Evolutionary conservation across 2,113 vertebrate genomes (phyloP), one percentile per base, ranked within the genome.

Genomic region (Scomber japonicus): DNA sequence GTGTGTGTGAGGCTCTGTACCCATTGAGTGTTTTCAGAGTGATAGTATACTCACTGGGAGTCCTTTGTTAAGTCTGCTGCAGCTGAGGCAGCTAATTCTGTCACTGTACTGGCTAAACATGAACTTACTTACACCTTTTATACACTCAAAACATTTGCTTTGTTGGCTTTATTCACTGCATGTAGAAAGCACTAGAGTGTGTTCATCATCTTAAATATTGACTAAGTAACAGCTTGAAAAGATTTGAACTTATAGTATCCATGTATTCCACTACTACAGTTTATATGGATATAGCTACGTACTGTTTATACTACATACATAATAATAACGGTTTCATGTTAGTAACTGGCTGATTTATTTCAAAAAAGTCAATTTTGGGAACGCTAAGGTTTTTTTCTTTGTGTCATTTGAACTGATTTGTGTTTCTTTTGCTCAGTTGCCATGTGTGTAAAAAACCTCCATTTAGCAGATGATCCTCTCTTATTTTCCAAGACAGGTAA

Each of bases 11-110:
- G 31, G 75, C 88, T 88, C 86, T 80, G 87, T 72, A 75, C 79
- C 79, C 93, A 92, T 92, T 93, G 80, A 92, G 83, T 69, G 76
- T 84, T 89, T 90, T 80, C 79, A 87, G 82, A 88, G 62, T 72
- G 75, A 84, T 87, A 78, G 81, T 87, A 88, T 63, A 61, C 81
- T 89, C 78, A 64, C 70, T 66, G 80, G 71, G 84, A 83, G 81
- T 80, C 80, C 69, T 84, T 82, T 83, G 77, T 88, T 64, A 72
- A 84, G 78, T 83, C 76, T 78, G 65, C 75, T 73, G 80, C 82
- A 90, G 88, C 88, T 73, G 76, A 79, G 53, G 63, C 77, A 63
- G 78, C 65, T 80, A 1, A 72, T 75, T 78, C 24, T 65, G 14
- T 80, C 54, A 44, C 7, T 77, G 80, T 74, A 35, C 55, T 63